These are phyloP conservation scores for Microplitis deprimator DNA, from an alignment of 2,888 invertebrate species.

Conservation along the genomic window DNA sequence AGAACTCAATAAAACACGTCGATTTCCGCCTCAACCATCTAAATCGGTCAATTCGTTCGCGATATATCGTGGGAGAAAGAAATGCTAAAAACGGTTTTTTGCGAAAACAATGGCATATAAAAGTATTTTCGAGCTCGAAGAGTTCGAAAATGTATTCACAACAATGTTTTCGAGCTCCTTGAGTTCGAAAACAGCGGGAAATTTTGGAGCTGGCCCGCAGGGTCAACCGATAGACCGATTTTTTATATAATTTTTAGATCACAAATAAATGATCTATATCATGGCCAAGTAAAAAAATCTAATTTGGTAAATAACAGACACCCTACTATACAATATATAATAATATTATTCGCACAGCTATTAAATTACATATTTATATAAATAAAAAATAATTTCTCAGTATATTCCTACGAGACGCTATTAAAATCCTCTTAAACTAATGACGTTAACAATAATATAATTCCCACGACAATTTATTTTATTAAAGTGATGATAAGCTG, in stretches of 20 bases:
- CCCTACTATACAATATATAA: too few relatives aligned
- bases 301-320: too few relatives aligned
- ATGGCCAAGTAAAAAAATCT: too few relatives aligned
- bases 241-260: background rate
- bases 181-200: background rate
- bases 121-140: too few relatives aligned
- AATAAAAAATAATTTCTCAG: background rate
- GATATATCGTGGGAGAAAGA: too few relatives aligned
- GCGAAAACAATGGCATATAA: too few relatives aligned
- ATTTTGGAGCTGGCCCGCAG: background rate
- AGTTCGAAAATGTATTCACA: too few relatives aligned
- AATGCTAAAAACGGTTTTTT: too few relatives aligned
- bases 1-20: too few relatives aligned
- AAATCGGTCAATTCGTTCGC: too few relatives aligned
- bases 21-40: too few relatives aligned
- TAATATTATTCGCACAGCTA: slow-evolving; percentile 23
- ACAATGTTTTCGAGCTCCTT: background rate
- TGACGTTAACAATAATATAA: slow-evolving; percentile 20
- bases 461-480: slow-evolving; percentile 20
- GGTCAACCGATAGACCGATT: background rate
- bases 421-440: slow-evolving; percentile 26
- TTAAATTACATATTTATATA: slow-evolving; percentile 20
- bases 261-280: too few relatives aligned
- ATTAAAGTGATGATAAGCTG: slow-evolving; percentile 13
- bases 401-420: slow-evolving; percentile 16